Conservation (phyloP, 2,797 vertebrate species). For the Poeciliopsis paucimaculata region DNA sequence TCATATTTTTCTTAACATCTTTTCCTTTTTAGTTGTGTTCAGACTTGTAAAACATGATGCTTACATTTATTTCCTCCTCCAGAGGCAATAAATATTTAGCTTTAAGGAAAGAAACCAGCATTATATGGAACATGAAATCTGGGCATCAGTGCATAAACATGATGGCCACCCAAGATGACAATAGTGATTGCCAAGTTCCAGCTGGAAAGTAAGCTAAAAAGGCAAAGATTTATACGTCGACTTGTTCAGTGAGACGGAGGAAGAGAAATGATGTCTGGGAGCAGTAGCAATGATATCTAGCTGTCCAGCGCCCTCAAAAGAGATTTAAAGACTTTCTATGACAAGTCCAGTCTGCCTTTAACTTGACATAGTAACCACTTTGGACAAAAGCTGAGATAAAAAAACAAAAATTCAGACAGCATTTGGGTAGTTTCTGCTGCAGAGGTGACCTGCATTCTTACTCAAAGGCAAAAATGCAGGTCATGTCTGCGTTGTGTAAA, state of each 20-base stretch:
- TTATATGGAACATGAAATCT: neutral
- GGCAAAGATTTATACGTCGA: neutral
- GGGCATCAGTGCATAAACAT: neutral
- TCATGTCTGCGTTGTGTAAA: neutral
- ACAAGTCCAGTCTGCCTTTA: neutral
- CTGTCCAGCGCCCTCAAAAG: neutral
- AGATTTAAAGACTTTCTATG: neutral
- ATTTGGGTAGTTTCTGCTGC: neutral
- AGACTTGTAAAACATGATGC: neutral
- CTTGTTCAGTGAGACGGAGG: neutral
- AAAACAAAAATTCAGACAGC: neutral
- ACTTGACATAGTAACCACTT: neutral
- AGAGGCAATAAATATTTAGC: slow-evolving; percentile 2
- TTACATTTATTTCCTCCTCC: neutral
- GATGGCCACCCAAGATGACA: neutral
- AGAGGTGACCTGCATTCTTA: neutral
- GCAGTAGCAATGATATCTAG: neutral
- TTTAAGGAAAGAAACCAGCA: neutral
- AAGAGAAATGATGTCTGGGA: neutral
- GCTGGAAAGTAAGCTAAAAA: neutral
- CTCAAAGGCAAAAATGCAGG: neutral
- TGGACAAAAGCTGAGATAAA: neutral
- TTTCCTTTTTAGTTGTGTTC: neutral
- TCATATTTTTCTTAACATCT: neutral
- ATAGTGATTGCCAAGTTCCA: neutral